Conservation (phyloP, 2,113 vertebrate genomes). For the Carassius auratus region DNA sequence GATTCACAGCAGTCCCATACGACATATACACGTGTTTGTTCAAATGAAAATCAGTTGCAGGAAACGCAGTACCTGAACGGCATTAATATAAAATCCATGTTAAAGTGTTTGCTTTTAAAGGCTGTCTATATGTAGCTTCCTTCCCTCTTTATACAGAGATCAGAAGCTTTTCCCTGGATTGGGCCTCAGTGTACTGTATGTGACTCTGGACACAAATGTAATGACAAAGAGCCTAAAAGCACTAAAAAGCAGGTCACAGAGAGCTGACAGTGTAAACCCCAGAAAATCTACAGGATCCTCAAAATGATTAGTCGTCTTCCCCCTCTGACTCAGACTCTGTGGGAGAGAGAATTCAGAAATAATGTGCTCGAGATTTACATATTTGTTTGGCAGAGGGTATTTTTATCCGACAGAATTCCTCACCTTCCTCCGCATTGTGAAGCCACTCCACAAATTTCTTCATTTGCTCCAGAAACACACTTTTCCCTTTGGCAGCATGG, state of each 20-base stretch:
- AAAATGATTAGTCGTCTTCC: slow-evolving; percentile 78
- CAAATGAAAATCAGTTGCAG: slow-evolving; percentile 74
- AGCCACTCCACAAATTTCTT: slow-evolving; percentile 95
- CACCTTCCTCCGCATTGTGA: slow-evolving; percentile 92
- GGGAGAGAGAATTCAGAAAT: slow-evolving; percentile 45
- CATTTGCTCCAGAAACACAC: slow-evolving; percentile 93
- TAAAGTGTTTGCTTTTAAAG: slow-evolving; percentile 56
- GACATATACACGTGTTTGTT: slow-evolving; percentile 78
- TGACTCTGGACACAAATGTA: slow-evolving; percentile 73
- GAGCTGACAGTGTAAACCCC: slow-evolving; percentile 5
- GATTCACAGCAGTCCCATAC: slow-evolving; percentile 80
- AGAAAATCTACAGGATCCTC: slow-evolving; percentile 31
- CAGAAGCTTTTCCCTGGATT: slow-evolving; percentile 74
- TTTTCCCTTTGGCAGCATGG: slow-evolving; percentile 89
- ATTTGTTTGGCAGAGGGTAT: background rate
- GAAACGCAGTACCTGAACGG: slow-evolving; percentile 80
- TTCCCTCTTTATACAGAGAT: slow-evolving; percentile 72
- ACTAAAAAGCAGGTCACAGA: slow-evolving; percentile 53
- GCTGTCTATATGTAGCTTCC: slow-evolving; percentile 67
- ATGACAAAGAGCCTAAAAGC: slow-evolving; percentile 73
- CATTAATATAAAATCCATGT: slow-evolving; percentile 77
- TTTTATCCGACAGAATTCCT: background rate
- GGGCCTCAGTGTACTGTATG: slow-evolving; percentile 73
- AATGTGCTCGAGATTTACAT: background rate
- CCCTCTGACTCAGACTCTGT: slow-evolving; percentile 89